A percentile compares a stretch with the other conserved stretches of the same genome.
Evolutionary conservation across 2,797 vertebrate genomes (phyloP).

Genomic region (Gymnothorax reevesii): DNA sequence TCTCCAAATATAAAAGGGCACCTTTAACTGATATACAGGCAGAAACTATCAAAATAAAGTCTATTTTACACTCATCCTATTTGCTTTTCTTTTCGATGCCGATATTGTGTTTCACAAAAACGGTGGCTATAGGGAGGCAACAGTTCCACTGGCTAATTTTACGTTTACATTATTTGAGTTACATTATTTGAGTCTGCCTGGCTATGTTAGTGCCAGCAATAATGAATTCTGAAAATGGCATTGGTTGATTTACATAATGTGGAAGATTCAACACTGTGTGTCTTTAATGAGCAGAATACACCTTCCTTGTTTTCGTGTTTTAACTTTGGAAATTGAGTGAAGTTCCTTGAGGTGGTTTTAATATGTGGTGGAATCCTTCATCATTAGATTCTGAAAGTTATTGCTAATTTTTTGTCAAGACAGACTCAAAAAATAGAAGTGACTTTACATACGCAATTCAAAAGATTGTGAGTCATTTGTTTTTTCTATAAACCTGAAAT

Average conservation of each 20-base stretch:
- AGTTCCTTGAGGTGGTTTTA: not conserved
- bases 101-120: not conserved
- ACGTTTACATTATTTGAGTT: not conserved
- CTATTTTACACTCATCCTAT: too few relatives aligned
- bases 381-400: not conserved
- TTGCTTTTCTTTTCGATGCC: not conserved
- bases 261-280: not conserved
- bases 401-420: not conserved
- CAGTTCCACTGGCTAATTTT: not conserved
- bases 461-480: not conserved
- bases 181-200: not conserved
- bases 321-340: not conserved
- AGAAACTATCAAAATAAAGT: not conserved
- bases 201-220: not conserved
- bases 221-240: not conserved
- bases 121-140: not conserved
- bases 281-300: not conserved
- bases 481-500: not conserved
- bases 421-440: not conserved
- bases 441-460: not conserved
- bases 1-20: not conserved
- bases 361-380: not conserved
- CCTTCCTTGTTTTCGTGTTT: not conserved
- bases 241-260: not conserved
- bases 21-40: not conserved